Evolutionary conservation across 2,113 vertebrate genomes (phyloP).

Genomic region (Pomatorhinus ruficollis): DNA sequence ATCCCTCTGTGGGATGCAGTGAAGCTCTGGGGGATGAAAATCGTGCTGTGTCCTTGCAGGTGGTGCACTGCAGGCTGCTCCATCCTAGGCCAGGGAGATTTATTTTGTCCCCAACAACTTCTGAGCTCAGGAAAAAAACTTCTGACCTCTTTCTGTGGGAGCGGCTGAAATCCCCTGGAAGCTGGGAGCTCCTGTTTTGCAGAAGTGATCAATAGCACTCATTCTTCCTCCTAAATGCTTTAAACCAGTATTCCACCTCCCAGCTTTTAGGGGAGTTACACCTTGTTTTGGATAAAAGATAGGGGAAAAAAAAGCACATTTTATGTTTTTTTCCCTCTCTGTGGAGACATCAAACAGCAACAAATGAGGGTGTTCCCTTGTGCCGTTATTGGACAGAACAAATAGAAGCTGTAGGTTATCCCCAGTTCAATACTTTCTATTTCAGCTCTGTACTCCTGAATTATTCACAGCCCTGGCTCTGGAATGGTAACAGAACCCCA

Average conservation of each 20-base stretch:
- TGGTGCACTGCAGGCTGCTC: neutral
- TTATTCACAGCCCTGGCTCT: neutral
- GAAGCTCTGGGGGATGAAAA: neutral
- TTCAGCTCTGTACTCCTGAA: neutral
- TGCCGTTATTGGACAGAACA: neutral
- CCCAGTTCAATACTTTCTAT: neutral
- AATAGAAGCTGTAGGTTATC: neutral
- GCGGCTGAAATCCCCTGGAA: neutral
- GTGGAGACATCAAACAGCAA: neutral
- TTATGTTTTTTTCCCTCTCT: fast-evolving
- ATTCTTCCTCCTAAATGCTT: neutral
- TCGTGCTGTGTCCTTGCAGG: neutral
- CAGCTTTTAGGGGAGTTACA: neutral
- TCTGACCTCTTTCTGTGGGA: fast-evolving
- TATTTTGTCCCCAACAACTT: neutral
- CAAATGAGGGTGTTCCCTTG: neutral
- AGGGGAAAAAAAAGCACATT: neutral
- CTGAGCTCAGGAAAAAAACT: neutral
- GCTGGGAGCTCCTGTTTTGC: neutral
- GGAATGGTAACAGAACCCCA: neutral
- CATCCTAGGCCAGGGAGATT: neutral
- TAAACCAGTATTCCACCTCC: neutral
- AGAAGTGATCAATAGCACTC: neutral
- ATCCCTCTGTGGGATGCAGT: neutral
- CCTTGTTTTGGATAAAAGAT: neutral